Percentiles rank a stretch among this genome's conserved stretches.
Evolutionary conservation across 1,140 invertebrate species (phyloP).

Genomic region (Chrysomallon squamiferum): DNA sequence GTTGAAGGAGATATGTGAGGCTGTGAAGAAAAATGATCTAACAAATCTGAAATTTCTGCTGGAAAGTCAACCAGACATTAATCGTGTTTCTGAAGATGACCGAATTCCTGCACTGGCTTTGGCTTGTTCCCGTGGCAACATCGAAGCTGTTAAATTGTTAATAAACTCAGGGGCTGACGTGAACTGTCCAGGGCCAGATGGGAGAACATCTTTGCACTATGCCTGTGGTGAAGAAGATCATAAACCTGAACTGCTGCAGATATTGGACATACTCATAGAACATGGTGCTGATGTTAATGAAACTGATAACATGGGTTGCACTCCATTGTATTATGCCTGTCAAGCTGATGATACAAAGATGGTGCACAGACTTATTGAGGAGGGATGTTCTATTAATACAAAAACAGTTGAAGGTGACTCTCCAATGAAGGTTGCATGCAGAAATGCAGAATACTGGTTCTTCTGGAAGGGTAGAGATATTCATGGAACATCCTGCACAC

Average conservation of each 20-base stretch:
- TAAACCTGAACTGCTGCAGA: conserved; percentile 25
- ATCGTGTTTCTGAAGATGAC: conserved; percentile 13
- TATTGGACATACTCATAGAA: conserved; percentile 37
- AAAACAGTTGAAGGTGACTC: conserved; percentile 43
- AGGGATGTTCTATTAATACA: conserved; percentile 46
- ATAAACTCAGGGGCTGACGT: conserved; percentile 40
- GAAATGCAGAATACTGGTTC: conserved; percentile 54
- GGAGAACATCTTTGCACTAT: conserved; percentile 48
- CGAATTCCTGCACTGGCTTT: conserved; percentile 31
- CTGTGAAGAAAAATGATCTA: conserved; percentile 3
- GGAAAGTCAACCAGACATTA: conserved; percentile 1
- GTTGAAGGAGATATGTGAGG: conserved; percentile 7
- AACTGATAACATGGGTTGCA: conserved; percentile 86
- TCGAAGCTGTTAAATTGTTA: conserved; percentile 35
- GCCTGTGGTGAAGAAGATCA: conserved; percentile 39
- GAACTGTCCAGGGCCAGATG: conserved; percentile 40
- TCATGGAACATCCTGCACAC: background rate
- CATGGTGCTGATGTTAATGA: conserved; percentile 82
- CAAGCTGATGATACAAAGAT: conserved; percentile 42
- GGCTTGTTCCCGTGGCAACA: conserved; percentile 36
- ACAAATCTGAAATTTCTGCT: conserved; percentile 6
- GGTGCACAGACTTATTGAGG: conserved; percentile 35
- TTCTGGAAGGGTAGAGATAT: conserved; percentile 41
- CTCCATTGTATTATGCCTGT: conserved; percentile 70
- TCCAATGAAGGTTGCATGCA: conserved; percentile 48